phyloP scores from a whole-genome alignment of 1,140 invertebrate species.

The Aradophagus sp. region DNA sequence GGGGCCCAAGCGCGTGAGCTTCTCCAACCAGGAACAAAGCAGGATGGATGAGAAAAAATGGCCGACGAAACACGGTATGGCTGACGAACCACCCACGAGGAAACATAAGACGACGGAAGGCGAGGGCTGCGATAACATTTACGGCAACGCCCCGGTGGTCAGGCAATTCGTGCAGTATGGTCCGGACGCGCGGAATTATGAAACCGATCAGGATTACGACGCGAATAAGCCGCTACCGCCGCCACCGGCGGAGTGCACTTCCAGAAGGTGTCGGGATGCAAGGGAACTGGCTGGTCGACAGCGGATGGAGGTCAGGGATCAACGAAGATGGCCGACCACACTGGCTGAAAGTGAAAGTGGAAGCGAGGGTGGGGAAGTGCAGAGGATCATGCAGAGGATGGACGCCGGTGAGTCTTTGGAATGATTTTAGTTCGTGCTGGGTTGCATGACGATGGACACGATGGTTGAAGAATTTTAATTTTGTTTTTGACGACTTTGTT shows the following conservation, averaged over 20 bases:
- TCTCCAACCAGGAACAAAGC: slow-evolving; percentile 67
- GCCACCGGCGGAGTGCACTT: slow-evolving; percentile 62
- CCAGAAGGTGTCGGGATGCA: too few species aligned
- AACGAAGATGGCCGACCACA: slow-evolving; percentile 48
- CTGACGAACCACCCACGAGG: slow-evolving; percentile 76
- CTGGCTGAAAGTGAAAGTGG: slow-evolving; percentile 76
- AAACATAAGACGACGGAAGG: slow-evolving; percentile 61
- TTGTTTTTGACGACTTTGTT: too few species aligned
- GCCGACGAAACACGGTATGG: slow-evolving; percentile 76
- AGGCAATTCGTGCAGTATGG: slow-evolving; percentile 15
- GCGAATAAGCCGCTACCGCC: slow-evolving; percentile 68
- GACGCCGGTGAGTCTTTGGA: slow-evolving; percentile 61
- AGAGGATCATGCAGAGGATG: slow-evolving; percentile 76
- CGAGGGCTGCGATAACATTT: slow-evolving; percentile 33
- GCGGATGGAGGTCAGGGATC: slow-evolving; percentile 18
- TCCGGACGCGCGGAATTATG: slow-evolving; percentile 19
- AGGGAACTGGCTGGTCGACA: too few species aligned
- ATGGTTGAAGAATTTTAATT: too few species aligned
- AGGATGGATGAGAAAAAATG: slow-evolving; percentile 63
- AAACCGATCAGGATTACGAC: slow-evolving; percentile 60
- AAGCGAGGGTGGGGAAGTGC: slow-evolving; percentile 80
- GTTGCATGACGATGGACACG: too few species aligned
- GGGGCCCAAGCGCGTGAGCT: slow-evolving; percentile 75
- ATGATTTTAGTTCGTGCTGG: too few species aligned
- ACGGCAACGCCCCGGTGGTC: slow-evolving; percentile 35